Percentiles rank a stretch among this genome's conserved stretches.
These are phyloP conservation scores for Drosophila fungiperda DNA, from an alignment of 2,888 invertebrate genomes.

Conservation along the genomic window DNA sequence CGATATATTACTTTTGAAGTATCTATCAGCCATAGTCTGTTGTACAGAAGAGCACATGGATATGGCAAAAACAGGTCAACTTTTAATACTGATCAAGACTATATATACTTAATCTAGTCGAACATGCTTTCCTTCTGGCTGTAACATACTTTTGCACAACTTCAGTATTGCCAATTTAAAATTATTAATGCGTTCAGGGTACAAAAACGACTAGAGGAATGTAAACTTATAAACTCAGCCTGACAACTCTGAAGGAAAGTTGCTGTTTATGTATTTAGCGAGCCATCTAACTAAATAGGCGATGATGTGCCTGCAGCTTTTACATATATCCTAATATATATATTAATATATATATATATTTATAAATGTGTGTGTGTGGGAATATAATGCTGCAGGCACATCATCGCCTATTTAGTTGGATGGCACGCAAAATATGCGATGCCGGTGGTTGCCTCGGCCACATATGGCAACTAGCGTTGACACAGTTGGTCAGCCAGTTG, in stretches of 20 bases:
- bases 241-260: slow-evolving; percentile 39
- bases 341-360: neutral
- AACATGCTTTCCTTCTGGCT: neutral
- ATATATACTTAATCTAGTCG: neutral
- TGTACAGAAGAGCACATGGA: neutral
- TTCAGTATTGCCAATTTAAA: neutral
- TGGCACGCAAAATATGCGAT: slow-evolving; percentile 55
- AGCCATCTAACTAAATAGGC: slow-evolving; percentile 48
- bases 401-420: slow-evolving; percentile 46
- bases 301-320: slow-evolving; percentile 35
- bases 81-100: neutral
- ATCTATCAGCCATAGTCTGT: neutral
- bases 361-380: slow-evolving; percentile 5
- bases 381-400: slow-evolving; percentile 31
- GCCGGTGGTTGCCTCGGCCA: slow-evolving; percentile 17
- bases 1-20: neutral
- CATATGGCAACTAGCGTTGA: slow-evolving; percentile 49
- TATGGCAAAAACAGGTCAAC: neutral
- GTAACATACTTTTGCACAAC: neutral
- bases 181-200: neutral
- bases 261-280: slow-evolving; percentile 31
- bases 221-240: slow-evolving; percentile 28
- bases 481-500: slow-evolving; percentile 54
- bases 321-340: neutral
- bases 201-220: neutral